Base-by-base conservation (phyloP, 2,113 vertebrate genomes). In the Myrmecophaga tridactyla region DNA sequence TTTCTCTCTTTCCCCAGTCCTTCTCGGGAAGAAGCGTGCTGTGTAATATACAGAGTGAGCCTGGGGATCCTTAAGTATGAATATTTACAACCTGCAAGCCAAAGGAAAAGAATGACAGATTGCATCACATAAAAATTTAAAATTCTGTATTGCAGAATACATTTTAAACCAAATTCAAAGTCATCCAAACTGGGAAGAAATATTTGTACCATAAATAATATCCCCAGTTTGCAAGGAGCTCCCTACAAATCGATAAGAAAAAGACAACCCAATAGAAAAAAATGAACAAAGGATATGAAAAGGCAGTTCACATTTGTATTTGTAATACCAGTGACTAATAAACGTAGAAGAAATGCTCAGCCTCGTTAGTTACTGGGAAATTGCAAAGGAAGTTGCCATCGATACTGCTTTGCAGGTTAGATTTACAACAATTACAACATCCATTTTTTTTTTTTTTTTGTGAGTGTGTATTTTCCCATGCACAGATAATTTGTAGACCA, bases 261-360 rank as follows among this genome's bases (percentile, higher is more conserved):
- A 70, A 75, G 60, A 21, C 21, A 76, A 15, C 23, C 29, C 27
- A n/a, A 11, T 27, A 56, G 76, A 31, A 72, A 78, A n/a, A 83
- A 7, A 27, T 9, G 18, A 25, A n/a, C 34, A 27, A 12, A 84
- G 41, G 39, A 12, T 15, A 27, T 13, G 36, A 75, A 48, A 21
- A 48, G 43, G 31, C 6, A 8, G 3, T 69, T 86, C 1, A 6
- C 48, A 41, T n/a, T n/a, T n/a, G n/a, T n/a, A n/a, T n/a, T n/a
- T n/a, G 9, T 31, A 2, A 4, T 14, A 21, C 15, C 18, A 1
- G 36, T 90, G 85, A 36, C 23, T 65, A 1, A 12, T 3, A 10
- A 65, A 21, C 8, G 0, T 1, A 13, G 41, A 15, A n/a, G 53
- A 53, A n/a, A 29, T 3, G 7, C 53, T 20, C 14, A n/a, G 8